Conservation (phyloP, 2,888 invertebrate species). For the Esperia sulphurella region DNA sequence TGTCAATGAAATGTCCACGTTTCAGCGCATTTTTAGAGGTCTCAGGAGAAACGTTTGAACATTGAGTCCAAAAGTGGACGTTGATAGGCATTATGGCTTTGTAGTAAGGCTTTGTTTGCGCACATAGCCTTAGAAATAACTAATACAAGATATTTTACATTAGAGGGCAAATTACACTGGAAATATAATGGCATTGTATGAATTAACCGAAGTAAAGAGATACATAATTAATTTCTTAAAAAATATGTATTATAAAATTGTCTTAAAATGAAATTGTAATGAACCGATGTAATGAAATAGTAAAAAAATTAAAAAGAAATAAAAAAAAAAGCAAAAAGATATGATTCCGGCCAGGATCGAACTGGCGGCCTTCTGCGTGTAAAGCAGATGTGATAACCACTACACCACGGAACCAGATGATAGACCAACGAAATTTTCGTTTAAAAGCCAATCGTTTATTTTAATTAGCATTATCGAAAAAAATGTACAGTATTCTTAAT, state of each 20-base stretch:
- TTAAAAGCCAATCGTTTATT: neutral
- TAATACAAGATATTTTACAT: too few species aligned
- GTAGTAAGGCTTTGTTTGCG: too few species aligned
- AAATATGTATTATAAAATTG: neutral
- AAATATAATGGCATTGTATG: neutral
- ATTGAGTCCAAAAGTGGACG: too few species aligned
- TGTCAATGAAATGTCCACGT: too few species aligned
- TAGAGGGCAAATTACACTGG: neutral
- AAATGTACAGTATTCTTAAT: too few species aligned
- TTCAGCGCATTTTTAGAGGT: too few species aligned
- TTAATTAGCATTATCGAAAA: too few species aligned
- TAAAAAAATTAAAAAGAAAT: neutral
- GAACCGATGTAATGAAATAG: neutral
- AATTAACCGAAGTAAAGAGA: neutral
- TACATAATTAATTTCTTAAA: neutral
- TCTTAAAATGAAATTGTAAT: neutral
- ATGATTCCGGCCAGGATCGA: conserved; percentile 76
- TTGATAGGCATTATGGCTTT: too few species aligned
- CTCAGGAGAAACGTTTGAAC: too few species aligned
- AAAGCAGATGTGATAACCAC: conserved; percentile 74
- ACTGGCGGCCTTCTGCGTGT: conserved; percentile 77
- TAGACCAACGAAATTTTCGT: fast-evolving
- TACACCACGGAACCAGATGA: conserved; percentile 67
- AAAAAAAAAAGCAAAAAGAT: conserved; percentile 26
- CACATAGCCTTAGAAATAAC: too few species aligned